These are phyloP conservation scores for Augiades crinisus DNA, from an alignment of 2,888 invertebrate species.

Conservation along the genomic window DNA sequence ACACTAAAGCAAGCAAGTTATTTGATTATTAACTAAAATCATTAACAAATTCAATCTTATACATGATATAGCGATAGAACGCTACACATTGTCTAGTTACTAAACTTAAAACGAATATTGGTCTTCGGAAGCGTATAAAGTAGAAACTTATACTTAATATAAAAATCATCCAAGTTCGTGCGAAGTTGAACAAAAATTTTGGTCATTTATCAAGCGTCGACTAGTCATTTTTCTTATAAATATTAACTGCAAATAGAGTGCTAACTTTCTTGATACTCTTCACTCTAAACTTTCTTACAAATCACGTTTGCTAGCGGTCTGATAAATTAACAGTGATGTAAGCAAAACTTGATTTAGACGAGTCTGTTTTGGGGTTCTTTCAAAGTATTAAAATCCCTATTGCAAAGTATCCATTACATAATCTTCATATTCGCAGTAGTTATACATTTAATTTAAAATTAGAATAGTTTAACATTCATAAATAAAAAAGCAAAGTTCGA, in stretches of 20 bases:
- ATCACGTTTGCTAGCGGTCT: constrained; percentile 54
- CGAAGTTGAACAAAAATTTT: constrained; percentile 35
- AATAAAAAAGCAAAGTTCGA: too few species aligned
- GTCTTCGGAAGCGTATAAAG: background rate
- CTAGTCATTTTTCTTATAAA: constrained; percentile 61
- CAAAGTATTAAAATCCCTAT: too few species aligned
- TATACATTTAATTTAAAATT: too few species aligned
- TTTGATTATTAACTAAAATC: too few species aligned
- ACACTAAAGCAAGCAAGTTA: too few species aligned
- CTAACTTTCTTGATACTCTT: constrained; percentile 48
- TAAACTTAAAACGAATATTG: constrained; percentile 1
- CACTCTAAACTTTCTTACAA: constrained; percentile 66
- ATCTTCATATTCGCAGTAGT: too few species aligned
- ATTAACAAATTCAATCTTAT: too few species aligned
- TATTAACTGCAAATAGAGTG: constrained; percentile 49
- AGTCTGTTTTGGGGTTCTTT: too few species aligned
- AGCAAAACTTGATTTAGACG: constrained; percentile 26
- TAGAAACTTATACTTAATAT: constrained; percentile 1
- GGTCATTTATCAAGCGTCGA: constrained; percentile 59
- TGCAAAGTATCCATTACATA: too few species aligned
- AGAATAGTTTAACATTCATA: too few species aligned
- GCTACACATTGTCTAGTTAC: background rate
- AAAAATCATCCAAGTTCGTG: constrained; percentile 17
- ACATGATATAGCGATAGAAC: background rate
- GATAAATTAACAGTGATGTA: constrained; percentile 59